Evolutionary conservation across 1,140 invertebrate species (phyloP).

Genomic region (Latrodectus geometricus): DNA sequence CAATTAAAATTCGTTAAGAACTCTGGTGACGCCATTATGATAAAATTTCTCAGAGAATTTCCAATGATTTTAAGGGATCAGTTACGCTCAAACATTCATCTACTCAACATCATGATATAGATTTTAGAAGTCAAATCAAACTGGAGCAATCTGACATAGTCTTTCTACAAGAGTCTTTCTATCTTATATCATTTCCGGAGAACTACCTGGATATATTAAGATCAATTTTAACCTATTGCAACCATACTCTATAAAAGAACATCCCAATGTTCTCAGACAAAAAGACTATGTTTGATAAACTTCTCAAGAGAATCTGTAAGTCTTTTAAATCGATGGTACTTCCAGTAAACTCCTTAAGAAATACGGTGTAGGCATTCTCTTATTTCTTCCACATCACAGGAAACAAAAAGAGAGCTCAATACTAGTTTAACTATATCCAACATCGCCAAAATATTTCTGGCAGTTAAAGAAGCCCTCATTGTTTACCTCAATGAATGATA

Average conservation of each 20-base stretch:
- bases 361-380: not conserved
- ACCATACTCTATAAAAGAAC: slow-evolving; percentile 15
- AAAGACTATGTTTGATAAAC: not conserved
- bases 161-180: too few relatives aligned
- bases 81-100: too few relatives aligned
- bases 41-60: too few relatives aligned
- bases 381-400: not conserved
- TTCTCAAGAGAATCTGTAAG: not conserved
- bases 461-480: not conserved
- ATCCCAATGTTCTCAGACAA: not conserved
- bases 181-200: too few relatives aligned
- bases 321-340: not conserved
- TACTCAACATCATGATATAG: too few relatives aligned
- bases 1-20: too few relatives aligned
- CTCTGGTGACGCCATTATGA: too few relatives aligned
- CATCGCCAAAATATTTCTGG: not conserved
- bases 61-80: too few relatives aligned
- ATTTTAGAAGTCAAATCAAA: too few relatives aligned
- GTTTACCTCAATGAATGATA: too few relatives aligned
- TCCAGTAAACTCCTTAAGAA: slow-evolving; percentile 18
- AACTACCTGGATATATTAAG: too few relatives aligned
- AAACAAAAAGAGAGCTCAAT: not conserved
- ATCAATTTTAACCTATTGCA: not conserved
- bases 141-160: too few relatives aligned
- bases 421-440: not conserved